A percentile compares a stretch with the other conserved stretches of the same genome.
Conservation (phyloP, 2,797 vertebrate genomes). For the Pangasius larnaudii region DNA sequence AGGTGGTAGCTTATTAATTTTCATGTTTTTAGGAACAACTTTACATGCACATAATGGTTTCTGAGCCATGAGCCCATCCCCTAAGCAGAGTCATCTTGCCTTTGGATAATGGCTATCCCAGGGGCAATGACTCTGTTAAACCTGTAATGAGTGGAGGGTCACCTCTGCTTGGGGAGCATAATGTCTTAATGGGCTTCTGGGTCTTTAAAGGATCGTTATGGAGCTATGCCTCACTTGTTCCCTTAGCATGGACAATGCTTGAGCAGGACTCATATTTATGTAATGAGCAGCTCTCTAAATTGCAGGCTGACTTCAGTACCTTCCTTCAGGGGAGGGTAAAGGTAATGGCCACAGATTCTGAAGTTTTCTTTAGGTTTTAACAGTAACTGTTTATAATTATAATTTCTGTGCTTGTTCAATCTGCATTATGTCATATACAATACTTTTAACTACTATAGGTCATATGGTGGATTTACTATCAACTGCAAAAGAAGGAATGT, state of each 20-base stretch:
- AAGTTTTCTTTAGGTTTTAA: constrained; percentile 35
- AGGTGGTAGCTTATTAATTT: constrained; percentile 45
- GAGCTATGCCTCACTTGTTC: constrained; percentile 58
- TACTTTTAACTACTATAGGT: not conserved
- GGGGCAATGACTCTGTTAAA: constrained; percentile 55
- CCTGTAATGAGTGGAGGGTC: constrained; percentile 55
- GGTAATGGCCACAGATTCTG: constrained; percentile 31
- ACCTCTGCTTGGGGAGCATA: constrained; percentile 54
- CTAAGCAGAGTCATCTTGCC: constrained; percentile 47
- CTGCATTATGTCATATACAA: not conserved
- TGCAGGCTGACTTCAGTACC: constrained; percentile 34
- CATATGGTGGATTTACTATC: not conserved
- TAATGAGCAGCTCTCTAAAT: constrained; percentile 48
- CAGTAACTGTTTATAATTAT: not conserved
- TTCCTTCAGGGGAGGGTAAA: constrained; percentile 39
- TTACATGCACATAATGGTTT: constrained; percentile 50
- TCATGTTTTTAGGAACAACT: constrained; percentile 40
- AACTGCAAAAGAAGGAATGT: not conserved
- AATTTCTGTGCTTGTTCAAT: not conserved
- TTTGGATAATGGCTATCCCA: constrained; percentile 54
- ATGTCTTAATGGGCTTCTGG: constrained; percentile 55
- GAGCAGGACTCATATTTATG: constrained; percentile 43
- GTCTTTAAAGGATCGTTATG: constrained; percentile 61
- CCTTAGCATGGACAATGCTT: constrained; percentile 50
- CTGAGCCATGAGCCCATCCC: constrained; percentile 46